A percentile compares a stretch with the other conserved stretches of the same genome.
These are phyloP conservation scores for Rhipidura dahli DNA, from an alignment of 2,113 vertebrate genomes.

Conservation along the genomic window DNA sequence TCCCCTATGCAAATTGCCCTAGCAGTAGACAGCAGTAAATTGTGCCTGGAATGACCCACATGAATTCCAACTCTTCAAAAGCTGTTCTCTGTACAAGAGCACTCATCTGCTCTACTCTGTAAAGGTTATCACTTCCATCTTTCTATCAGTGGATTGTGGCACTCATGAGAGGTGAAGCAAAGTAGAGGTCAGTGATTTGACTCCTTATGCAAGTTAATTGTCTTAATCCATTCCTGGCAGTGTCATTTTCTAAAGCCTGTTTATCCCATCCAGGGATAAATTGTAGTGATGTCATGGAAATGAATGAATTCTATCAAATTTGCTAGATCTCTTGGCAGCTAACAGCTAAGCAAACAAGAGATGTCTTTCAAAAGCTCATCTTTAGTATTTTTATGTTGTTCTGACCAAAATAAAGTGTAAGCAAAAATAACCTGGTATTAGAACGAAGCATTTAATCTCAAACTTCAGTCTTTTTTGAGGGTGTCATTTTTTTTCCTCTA, in stretches of 20 bases:
- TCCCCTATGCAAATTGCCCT: background rate
- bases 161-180: background rate
- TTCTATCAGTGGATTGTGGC: background rate
- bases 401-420: background rate
- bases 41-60: background rate
- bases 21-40: background rate
- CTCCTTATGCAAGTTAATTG: constrained; percentile 22
- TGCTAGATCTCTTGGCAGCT: background rate
- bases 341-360: background rate
- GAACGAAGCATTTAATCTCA: background rate
- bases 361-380: background rate
- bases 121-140: constrained; percentile 9
- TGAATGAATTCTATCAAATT: background rate
- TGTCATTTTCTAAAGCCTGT: background rate
- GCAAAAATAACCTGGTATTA: background rate
- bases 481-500: rapidly evolving
- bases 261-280: constrained; percentile 19
- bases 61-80: background rate
- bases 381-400: background rate
- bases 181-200: constrained; percentile 29
- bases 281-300: background rate
- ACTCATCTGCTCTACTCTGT: background rate
- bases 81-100: background rate
- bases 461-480: background rate
- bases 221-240: constrained; percentile 10